Conservation (phyloP, 2,888 invertebrate genomes). For the Agriopis leucophaearia region DNA sequence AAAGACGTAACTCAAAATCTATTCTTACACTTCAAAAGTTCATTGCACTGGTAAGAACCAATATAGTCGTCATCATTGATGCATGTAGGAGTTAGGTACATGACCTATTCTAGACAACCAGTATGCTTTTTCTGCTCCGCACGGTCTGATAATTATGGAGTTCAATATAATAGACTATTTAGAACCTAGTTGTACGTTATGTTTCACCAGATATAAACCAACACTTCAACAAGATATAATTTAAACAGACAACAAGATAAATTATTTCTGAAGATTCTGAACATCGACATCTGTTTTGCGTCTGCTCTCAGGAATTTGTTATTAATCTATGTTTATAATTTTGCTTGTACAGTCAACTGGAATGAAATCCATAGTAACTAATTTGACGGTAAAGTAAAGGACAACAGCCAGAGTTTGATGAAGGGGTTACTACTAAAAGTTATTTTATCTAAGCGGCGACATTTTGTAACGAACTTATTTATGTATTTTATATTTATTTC, state of each 20-base stretch:
- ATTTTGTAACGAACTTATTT: not conserved
- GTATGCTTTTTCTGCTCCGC: not conserved
- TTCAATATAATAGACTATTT: not conserved
- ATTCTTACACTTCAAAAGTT: conserved; percentile 33
- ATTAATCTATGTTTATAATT: conserved; percentile 21
- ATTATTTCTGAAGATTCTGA: conserved; percentile 34
- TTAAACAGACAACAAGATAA: conserved; percentile 34
- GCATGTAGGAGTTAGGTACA: not conserved
- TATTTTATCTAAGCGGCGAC: not conserved
- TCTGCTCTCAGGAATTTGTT: conserved; percentile 35
- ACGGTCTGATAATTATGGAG: not conserved
- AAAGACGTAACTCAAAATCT: conserved; percentile 28
- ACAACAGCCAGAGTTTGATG: not conserved
- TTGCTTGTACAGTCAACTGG: conserved; percentile 14
- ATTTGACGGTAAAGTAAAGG: not conserved
- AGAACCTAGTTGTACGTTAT: conserved; percentile 4
- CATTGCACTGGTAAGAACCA: conserved; percentile 29
- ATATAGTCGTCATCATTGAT: not conserved
- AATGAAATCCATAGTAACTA: not conserved
- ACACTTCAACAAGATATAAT: conserved; percentile 31
- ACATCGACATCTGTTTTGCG: conserved; percentile 40
- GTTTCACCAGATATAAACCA: conserved; percentile 16
- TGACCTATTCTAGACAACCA: not conserved
- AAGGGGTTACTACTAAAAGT: not conserved
- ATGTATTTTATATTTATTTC: not conserved